Percentiles rank a stretch among this genome's conserved stretches.
Evolutionary conservation across 2,797 vertebrate genomes (phyloP).

Genomic region (Thaleichthys pacificus): DNA sequence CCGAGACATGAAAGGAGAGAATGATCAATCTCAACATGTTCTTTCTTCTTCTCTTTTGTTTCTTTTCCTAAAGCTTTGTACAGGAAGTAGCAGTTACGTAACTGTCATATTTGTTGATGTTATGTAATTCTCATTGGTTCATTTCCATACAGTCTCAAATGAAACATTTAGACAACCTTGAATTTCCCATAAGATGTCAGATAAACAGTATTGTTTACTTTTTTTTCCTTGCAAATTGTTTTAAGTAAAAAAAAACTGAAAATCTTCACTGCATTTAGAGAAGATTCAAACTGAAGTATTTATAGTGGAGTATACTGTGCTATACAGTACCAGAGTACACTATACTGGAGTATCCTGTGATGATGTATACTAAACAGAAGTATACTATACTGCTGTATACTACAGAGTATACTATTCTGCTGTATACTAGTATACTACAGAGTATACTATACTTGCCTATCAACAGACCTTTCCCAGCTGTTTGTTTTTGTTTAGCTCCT

Average conservation of each 20-base stretch:
- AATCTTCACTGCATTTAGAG: neutral
- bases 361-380: too few relatives aligned
- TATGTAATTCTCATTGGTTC: neutral
- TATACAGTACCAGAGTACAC: too few relatives aligned
- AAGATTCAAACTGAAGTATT: neutral
- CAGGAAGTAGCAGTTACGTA: slow-evolving; percentile 6
- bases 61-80: neutral
- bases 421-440: too few relatives aligned
- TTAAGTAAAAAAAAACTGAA: slow-evolving; percentile 8
- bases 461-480: slow-evolving; percentile 26
- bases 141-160: neutral
- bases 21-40: too few relatives aligned
- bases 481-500: slow-evolving; percentile 25
- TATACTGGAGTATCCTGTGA: too few relatives aligned
- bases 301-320: neutral
- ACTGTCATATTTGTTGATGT: slow-evolving; percentile 6
- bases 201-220: too few relatives aligned
- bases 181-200: neutral
- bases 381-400: too few relatives aligned
- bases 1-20: too few relatives aligned
- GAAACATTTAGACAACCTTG: neutral
- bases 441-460: neutral
- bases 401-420: too few relatives aligned
- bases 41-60: neutral
- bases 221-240: neutral